A percentile compares a stretch with the other conserved stretches of the same genome.
These are phyloP conservation scores for Cladopsammia gracilis DNA, from an alignment of 64 coral and sea anemone genomes.

Conservation along the genomic window DNA sequence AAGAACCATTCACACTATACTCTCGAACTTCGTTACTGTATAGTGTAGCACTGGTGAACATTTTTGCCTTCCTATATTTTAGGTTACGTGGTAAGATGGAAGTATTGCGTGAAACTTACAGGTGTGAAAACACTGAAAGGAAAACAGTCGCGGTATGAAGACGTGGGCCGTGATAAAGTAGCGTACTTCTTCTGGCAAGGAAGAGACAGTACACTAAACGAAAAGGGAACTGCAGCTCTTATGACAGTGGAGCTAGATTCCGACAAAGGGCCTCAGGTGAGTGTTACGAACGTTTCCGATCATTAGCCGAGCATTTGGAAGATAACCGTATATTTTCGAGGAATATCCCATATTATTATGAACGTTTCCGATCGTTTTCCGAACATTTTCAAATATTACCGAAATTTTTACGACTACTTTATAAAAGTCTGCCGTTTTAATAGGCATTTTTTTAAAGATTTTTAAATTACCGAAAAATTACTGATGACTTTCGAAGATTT, in stretches of 20 bases:
- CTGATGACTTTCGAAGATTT: no score
- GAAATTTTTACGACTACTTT: no score
- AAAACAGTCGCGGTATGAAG: conserved; percentile 85
- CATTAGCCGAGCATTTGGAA: no score
- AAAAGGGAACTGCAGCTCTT: conserved; percentile 93
- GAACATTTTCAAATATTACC: no score
- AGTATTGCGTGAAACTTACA: conserved; percentile 93
- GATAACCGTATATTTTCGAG: no score
- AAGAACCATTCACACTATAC: no score
- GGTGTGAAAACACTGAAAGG: conserved; percentile 91
- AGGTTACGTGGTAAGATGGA: conserved; percentile 98
- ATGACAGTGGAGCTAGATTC: conserved; percentile 98
- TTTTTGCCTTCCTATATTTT: not conserved
- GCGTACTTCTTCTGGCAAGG: conserved; percentile 99
- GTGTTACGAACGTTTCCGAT: not conserved
- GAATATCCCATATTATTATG: no score
- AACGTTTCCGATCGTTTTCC: no score
- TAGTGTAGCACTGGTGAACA: not conserved
- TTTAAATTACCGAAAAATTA: no score
- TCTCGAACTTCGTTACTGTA: no score
- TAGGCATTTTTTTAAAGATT: no score
- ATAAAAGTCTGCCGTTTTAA: no score
- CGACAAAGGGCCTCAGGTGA: conserved; percentile 96
- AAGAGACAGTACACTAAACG: conserved; percentile 86
- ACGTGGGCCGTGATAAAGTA: conserved; percentile 91